Percentiles rank a stretch among this genome's conserved stretches.
These are phyloP conservation scores for Amniataba percoides DNA, from an alignment of 2,797 vertebrate genomes.

Conservation along the genomic window DNA sequence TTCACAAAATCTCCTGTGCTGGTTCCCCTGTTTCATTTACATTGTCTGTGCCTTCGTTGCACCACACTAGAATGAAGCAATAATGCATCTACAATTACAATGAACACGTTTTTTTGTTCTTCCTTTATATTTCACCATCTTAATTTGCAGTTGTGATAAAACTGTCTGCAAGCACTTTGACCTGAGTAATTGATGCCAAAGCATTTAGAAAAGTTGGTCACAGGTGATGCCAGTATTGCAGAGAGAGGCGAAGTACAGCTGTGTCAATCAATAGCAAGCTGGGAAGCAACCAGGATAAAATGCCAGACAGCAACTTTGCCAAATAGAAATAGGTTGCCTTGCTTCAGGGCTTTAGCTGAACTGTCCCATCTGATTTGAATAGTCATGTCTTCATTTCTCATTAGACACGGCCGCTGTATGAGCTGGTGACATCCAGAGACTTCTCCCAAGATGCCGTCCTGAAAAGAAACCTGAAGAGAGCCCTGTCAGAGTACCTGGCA, in stretches of 20 bases:
- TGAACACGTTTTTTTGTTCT: neutral
- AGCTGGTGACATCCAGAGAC: constrained; percentile 88
- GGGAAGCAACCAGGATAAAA: constrained; percentile 37
- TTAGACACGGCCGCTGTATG: constrained; percentile 89
- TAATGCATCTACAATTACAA: too few species aligned
- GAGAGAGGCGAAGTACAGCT: constrained; percentile 51
- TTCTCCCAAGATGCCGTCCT: constrained; percentile 81
- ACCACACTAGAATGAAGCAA: too few species aligned
- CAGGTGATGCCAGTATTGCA: neutral
- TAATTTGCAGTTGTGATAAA: constrained; percentile 5
- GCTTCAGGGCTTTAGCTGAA: constrained; percentile 9
- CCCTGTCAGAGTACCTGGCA: constrained; percentile 88
- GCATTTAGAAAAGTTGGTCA: constrained; percentile 2
- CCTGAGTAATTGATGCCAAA: constrained; percentile 5
- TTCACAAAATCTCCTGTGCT: neutral
- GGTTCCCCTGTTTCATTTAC: neutral
- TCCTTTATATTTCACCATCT: neutral
- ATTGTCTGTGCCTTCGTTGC: neutral
- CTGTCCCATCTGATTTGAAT: neutral
- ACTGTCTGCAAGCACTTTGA: neutral
- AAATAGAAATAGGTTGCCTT: constrained; percentile 31
- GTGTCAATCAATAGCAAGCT: constrained; percentile 32
- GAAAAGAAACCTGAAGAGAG: constrained; percentile 89
- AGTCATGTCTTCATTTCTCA: constrained; percentile 10
- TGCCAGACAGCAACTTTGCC: constrained; percentile 37